These are phyloP conservation scores for Plagodis dolabraria DNA, from an alignment of 2,888 invertebrate genomes.

Conservation along the genomic window DNA sequence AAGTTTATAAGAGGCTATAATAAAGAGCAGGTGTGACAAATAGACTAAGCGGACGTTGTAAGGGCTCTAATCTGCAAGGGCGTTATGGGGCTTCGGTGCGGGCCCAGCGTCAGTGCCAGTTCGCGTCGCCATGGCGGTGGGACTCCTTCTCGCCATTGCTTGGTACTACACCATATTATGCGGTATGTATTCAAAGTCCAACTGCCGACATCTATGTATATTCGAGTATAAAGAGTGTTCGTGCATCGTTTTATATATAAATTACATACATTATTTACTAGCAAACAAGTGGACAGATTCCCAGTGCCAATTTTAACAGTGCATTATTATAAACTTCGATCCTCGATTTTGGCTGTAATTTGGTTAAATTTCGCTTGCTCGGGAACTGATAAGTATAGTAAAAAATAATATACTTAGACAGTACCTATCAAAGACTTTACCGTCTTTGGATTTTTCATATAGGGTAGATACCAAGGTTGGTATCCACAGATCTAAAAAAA, in stretches of 20 bases:
- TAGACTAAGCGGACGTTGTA: conserved; percentile 59
- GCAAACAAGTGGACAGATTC: too few relatives aligned
- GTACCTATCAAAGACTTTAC: too few relatives aligned
- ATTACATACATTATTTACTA: too few relatives aligned
- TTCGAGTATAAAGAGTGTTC: neutral
- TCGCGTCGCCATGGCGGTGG: conserved; percentile 66
- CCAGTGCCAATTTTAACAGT: too few relatives aligned
- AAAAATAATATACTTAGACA: too few relatives aligned
- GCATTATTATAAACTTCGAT: too few relatives aligned
- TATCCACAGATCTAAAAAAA: too few relatives aligned
- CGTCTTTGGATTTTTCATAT: too few relatives aligned
- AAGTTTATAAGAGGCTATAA: conserved; percentile 19
- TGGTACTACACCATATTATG: conserved; percentile 78
- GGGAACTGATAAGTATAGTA: too few relatives aligned
- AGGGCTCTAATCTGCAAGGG: conserved; percentile 66
- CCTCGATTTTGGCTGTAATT: too few relatives aligned
- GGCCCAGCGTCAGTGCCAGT: conserved; percentile 48
- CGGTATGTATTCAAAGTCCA: conserved; percentile 52
- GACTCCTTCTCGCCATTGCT: conserved; percentile 67
- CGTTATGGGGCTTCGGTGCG: conserved; percentile 60
- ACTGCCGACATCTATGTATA: neutral
- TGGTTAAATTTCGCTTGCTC: too few relatives aligned
- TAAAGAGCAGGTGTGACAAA: conserved; percentile 46
- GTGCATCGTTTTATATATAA: neutral
- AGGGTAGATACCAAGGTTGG: too few relatives aligned